Percentiles rank a stretch among this genome's conserved stretches.
These are phyloP conservation scores for Xanthostigma xanthostigma DNA, from an alignment of 2,888 invertebrate species.

Conservation along the genomic window DNA sequence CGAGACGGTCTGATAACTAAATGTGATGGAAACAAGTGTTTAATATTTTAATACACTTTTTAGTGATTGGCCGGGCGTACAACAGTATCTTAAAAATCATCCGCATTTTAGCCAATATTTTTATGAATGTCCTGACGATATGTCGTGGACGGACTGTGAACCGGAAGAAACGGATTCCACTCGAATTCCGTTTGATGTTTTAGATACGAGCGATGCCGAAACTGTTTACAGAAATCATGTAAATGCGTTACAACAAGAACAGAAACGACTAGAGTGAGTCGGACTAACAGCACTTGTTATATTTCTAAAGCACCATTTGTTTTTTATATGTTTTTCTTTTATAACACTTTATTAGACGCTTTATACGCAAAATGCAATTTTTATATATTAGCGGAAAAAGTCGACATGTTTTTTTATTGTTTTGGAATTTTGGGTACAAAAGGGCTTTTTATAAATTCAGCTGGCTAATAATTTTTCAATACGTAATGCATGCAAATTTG, in stretches of 20 bases:
- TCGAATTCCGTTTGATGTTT: conserved; percentile 82
- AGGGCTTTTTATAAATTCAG: conserved; percentile 6
- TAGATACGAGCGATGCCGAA: conserved; percentile 84
- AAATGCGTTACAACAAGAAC: conserved; percentile 81
- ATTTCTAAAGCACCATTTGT: not conserved
- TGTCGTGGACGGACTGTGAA: conserved; percentile 62
- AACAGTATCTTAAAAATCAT: conserved; percentile 74
- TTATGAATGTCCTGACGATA: conserved; percentile 52
- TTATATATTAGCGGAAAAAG: not conserved
- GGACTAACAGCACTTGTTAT: conserved; percentile 4
- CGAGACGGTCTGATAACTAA: too few relatives aligned
- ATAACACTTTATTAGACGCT: conserved; percentile 1
- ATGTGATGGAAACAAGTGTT: not conserved
- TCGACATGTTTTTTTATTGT: conserved; percentile 4
- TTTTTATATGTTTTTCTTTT: conserved; percentile 3
- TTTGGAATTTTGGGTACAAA: not conserved
- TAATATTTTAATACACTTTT: conserved; percentile 9
- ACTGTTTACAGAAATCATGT: conserved; percentile 83
- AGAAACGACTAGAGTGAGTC: conserved; percentile 80
- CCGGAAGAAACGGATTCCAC: conserved; percentile 50
- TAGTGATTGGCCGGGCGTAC: conserved; percentile 81
- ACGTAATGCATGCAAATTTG: too few relatives aligned
- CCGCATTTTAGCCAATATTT: conserved; percentile 91
- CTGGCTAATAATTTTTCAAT: conserved; percentile 3
- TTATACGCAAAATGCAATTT: not conserved